Conservation (phyloP, 2,113 vertebrate species). For the Bathybates hornii region DNA sequence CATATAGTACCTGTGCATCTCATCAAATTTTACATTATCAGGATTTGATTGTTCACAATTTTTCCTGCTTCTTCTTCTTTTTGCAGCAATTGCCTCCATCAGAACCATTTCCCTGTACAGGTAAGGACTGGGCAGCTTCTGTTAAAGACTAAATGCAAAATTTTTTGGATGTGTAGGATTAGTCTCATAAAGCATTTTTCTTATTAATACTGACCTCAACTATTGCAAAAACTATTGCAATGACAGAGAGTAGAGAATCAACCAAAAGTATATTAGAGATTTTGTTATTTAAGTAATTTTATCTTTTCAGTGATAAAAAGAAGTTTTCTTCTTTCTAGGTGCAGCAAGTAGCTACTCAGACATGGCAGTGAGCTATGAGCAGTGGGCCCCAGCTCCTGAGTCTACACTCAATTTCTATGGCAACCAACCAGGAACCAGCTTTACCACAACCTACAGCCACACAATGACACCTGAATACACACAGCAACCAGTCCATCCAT, state of each 20-base stretch:
- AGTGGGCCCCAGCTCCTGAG: constrained; percentile 43
- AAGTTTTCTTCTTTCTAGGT: constrained; percentile 23
- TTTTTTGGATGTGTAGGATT: neutral
- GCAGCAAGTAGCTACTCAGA: constrained; percentile 59
- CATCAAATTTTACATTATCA: neutral
- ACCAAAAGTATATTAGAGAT: neutral
- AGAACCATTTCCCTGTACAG: constrained; percentile 48
- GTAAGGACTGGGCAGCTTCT: constrained; percentile 35
- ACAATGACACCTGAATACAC: constrained; percentile 37
- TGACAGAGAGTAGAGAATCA: neutral
- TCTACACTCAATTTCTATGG: constrained; percentile 21
- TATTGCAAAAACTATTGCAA: neutral
- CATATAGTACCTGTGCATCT: neutral
- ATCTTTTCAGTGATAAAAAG: neutral
- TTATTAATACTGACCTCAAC: neutral
- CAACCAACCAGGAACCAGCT: constrained; percentile 1
- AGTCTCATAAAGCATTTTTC: neutral
- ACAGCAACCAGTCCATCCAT: constrained; percentile 26
- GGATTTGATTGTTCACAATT: neutral
- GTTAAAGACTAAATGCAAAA: neutral
- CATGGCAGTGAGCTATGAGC: constrained; percentile 64
- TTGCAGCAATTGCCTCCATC: constrained; percentile 38
- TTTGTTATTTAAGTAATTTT: neutral
- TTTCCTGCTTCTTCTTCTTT: neutral
- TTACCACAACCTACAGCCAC: constrained; percentile 10